phyloP scores from a whole-genome alignment of 2,113 vertebrate genomes.

The Eupsittula cactorum region DNA sequence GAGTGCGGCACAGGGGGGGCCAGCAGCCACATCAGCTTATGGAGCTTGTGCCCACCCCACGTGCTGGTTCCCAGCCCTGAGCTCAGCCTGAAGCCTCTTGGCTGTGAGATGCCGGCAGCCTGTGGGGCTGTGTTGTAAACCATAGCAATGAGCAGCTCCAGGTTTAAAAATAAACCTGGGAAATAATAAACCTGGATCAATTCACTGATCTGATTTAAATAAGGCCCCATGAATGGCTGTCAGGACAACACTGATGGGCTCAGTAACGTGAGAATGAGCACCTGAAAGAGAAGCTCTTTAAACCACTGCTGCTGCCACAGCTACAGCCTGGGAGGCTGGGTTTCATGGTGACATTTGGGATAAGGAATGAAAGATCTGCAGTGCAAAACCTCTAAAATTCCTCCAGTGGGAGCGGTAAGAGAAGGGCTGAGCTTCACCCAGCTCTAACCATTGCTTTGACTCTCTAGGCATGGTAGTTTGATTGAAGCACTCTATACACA shows the following conservation, averaged over 20 bases:
- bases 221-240: accelerated
- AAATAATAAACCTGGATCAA: neutral
- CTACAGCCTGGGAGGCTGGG: accelerated
- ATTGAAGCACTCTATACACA: neutral
- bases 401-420: neutral
- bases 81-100: neutral
- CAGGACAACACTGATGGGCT: neutral
- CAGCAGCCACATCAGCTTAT: neutral
- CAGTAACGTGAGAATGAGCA: neutral
- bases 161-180: neutral
- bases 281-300: neutral
- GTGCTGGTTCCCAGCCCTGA: conserved; percentile 18
- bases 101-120: neutral
- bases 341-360: neutral
- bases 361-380: neutral
- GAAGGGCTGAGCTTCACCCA: neutral
- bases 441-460: neutral
- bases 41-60: neutral
- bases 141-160: accelerated
- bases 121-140: neutral
- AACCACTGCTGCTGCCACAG: accelerated
- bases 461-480: neutral
- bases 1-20: neutral
- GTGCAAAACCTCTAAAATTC: neutral
- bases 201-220: neutral